Evolutionary conservation across 2,113 vertebrate genomes (phyloP).

Genomic region (Cranoglanis bouderius): DNA sequence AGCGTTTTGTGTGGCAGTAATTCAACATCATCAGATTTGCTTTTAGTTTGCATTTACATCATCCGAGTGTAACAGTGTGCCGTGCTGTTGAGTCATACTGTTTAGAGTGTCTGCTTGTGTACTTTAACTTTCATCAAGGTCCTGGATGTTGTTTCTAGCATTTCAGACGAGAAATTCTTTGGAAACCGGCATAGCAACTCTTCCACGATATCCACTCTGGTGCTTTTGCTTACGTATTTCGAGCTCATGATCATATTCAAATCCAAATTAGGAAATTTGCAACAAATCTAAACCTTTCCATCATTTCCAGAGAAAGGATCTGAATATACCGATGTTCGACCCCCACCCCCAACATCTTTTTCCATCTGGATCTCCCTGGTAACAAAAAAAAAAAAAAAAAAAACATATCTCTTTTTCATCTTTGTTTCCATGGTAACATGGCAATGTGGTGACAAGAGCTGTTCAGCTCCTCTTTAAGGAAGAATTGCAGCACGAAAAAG

Average conservation of each 20-base stretch:
- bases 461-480: conserved; percentile 59
- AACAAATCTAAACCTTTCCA: neutral
- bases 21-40: neutral
- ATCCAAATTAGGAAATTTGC: neutral
- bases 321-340: conserved; percentile 45
- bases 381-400: conserved; percentile 58
- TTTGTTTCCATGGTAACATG: conserved; percentile 76
- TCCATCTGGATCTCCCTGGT: conserved; percentile 59
- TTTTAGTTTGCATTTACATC: conserved; percentile 37
- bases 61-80: neutral
- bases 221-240: neutral
- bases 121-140: neutral
- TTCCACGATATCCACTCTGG: neutral
- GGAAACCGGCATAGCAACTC: neutral
- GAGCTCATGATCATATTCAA: neutral
- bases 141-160: neutral
- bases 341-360: conserved; percentile 20
- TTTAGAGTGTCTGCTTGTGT: neutral
- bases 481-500: conserved; percentile 56
- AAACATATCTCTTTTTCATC: conserved; percentile 65
- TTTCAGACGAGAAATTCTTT: neutral
- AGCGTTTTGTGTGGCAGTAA: neutral
- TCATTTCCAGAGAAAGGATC: conserved; percentile 32
- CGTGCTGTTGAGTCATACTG: neutral
- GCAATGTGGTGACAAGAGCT: conserved; percentile 58